These are phyloP conservation scores for Bradynema listronoti DNA, from an alignment of 1,140 invertebrate genomes.

Conservation along the genomic window DNA sequence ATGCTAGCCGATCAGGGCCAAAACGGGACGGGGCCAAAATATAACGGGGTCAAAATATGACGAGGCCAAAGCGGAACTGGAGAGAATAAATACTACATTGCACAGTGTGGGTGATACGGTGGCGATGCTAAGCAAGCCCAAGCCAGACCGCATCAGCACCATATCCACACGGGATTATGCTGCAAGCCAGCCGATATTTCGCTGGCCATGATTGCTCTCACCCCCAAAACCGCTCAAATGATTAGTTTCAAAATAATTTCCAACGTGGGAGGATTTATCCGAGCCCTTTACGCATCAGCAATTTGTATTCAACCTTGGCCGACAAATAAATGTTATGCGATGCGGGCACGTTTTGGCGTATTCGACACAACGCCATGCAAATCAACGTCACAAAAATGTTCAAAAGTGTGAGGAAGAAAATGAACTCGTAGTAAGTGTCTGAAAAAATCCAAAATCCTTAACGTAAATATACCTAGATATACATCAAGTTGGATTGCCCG, in stretches of 20 bases:
- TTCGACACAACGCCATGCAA: conserved; percentile 49
- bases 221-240: not conserved
- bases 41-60: no score
- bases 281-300: not conserved
- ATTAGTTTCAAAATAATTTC: not conserved
- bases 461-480: no score
- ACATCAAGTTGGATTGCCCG: no score
- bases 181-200: not conserved
- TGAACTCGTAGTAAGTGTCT: conserved; percentile 54
- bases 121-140: not conserved
- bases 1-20: no score
- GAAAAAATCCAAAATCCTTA: no score
- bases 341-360: conserved; percentile 50
- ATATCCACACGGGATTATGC: not conserved
- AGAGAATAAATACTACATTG: not conserved
- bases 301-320: no score
- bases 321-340: conserved; percentile 44
- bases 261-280: not conserved
- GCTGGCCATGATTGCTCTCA: not conserved
- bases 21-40: conserved; percentile 8
- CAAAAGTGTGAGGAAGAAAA: conserved; percentile 48
- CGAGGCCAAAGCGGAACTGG: no score
- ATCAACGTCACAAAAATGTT: conserved; percentile 50
- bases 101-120: not conserved
- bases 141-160: not conserved